Percentiles rank a stretch among this genome's conserved stretches.
Evolutionary conservation across 2,888 invertebrate species (phyloP).

Genomic region (Nemotelus nigrinus): DNA sequence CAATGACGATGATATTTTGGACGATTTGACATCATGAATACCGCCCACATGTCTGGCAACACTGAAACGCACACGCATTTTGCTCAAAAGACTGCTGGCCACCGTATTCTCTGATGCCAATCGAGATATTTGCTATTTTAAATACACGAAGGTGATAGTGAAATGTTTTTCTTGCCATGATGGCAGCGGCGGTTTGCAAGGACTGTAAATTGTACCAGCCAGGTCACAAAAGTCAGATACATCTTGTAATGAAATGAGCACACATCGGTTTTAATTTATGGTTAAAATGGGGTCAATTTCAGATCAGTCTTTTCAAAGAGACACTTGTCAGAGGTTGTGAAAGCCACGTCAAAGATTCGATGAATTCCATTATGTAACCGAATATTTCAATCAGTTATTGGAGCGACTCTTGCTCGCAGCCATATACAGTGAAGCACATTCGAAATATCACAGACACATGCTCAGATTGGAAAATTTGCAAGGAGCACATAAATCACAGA

Average conservation of each 20-base stretch:
- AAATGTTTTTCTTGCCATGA: slow-evolving; percentile 31
- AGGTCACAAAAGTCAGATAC: slow-evolving; percentile 5
- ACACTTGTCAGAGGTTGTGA: no score
- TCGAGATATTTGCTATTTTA: slow-evolving; percentile 41
- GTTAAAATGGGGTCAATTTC: slow-evolving; percentile 22
- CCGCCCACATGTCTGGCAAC: slow-evolving; percentile 16
- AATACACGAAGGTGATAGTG: slow-evolving; percentile 39
- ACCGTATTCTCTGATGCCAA: slow-evolving; percentile 33
- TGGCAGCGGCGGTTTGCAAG: slow-evolving; percentile 1
- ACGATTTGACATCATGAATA: no score
- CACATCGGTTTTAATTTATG: not conserved
- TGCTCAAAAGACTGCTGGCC: not conserved
- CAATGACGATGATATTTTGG: no score
- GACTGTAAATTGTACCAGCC: slow-evolving; percentile 3
- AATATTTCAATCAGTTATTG: not conserved
- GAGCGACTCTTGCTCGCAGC: not conserved
- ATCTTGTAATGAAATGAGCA: slow-evolving; percentile 8
- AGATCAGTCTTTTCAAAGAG: not conserved
- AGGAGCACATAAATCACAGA: slow-evolving; percentile 50
- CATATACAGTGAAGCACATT: not conserved
- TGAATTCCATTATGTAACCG: slow-evolving; percentile 23
- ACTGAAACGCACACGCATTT: slow-evolving; percentile 10
- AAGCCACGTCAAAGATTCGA: no score
- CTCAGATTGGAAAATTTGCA: slow-evolving; percentile 22
- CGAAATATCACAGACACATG: slow-evolving; percentile 8